Base-by-base conservation (phyloP, 1,140 invertebrate species). In the Caenorhabditis remanei region DNA sequence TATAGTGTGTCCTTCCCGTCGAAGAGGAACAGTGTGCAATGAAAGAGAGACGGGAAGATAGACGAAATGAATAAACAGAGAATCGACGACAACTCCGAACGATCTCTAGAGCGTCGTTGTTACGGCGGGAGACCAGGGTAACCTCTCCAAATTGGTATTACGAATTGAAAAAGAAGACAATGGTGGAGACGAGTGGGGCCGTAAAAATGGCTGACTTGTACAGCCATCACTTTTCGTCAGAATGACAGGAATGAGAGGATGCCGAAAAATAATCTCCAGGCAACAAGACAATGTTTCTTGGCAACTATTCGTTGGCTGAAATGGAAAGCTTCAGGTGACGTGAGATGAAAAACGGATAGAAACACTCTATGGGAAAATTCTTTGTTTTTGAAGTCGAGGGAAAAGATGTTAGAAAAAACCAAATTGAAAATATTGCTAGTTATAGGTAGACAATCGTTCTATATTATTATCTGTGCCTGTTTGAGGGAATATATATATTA, bases 11-110 rank as follows among this genome's bases (percentile, higher is more conserved):
- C 21, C 46, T 40, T 32, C 19, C 67, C 4, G 13, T 46, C 41
- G 4, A 9, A n/a, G n/a, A 11, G 40, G 71, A 7, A 50, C 71
- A 79, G 46, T 79, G 71, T 79, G 71, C 71, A 79, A 50, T 50
- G 46, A 79, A 50, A 50, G n/a, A 41, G 40, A 24, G 43, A 50
- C 21, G 61, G 14, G 32, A 79, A 79, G 46, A 79, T 79, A 79
- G 46, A 79, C 71, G 71, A 79, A 79, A 79, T 79, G 71, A 79
- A 79, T 79, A 79, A 79, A 79, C 71, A 79, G 4, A 50, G 71
- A 48, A 79, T 50, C 46, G 71, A 79, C n/a, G 4, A 43, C n/a
- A 19, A 19, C 11, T 24, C 71, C 4, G 46, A 50, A 79, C 24
- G 71, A 46, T 50, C 46, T 24, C 55, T 53, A 53, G 50, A 53